Base-by-base conservation (phyloP, 2,888 invertebrate species). In the Lottia scabra region DNA sequence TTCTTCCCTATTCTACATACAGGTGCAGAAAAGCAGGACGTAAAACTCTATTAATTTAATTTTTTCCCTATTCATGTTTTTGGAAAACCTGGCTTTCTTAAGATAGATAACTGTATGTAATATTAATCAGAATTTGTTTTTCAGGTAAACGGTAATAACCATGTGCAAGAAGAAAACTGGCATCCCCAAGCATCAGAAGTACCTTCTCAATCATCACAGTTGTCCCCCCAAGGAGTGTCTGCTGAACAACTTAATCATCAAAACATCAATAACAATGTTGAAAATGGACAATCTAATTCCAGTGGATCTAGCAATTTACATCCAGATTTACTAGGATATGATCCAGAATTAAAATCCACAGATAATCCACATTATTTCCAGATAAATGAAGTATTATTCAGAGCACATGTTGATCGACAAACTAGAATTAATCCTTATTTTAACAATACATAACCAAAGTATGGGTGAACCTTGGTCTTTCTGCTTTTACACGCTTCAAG, bases 291-390 rank as follows among this genome's bases (percentile, higher is more conserved):
- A 56, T 56, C 56, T 56, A 23, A 19, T 56, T 56, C 56, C 19
- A 56, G 56, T 56, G 38, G 38, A 38, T 23, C 19, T 13, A 23
- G 10, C 23, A 23, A 23, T 23, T 56, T 56, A 56, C 19, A 56
- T 56, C 56, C 56, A 30, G 71, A 71, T 63, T 19, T 70, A n/a
- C 46, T 43, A 26, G 68, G 64, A 15, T 86, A 85, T 70, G 79
- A 79, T 82, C 96, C 96, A 19, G 94, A 95, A 84, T 91, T 96
- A 72, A 93, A 90, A 87, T 93, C 93, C 73, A 90, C 91, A 73
- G 93, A 95, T 85, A 96, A 96, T 91, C 95, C 94, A 43, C 94
- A 94, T 89, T 96, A 96, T 88, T 96, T 94, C 88, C 93, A 94
- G 83, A 92, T 92, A 81, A 96, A 96, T 89, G 95, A 95, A 90